Evolutionary conservation across 2,888 invertebrate genomes (phyloP), one percentile per base, ranked within the genome.

Genomic region (Drepana falcataria): DNA sequence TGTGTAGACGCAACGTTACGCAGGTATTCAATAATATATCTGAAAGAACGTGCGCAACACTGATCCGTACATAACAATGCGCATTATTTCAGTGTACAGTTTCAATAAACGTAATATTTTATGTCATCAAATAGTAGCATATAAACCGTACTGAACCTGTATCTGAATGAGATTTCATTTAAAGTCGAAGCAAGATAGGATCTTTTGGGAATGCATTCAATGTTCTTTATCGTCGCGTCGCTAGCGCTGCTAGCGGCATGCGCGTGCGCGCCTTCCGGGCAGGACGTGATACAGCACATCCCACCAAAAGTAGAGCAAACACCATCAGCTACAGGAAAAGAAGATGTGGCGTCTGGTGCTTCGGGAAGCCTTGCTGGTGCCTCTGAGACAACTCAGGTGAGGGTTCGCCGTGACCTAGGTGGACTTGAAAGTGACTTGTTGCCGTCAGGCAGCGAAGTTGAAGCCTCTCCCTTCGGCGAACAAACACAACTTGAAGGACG

Each of bases 301-400:
- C 87, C 86, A 40, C 73, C 67, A 85, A 90, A 84, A 69, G 75
- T 60, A 66, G 85, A 75, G 66, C 77, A 65, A 87, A 91, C 77
- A 90, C 91, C 80, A 73, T 89, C 82, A 88, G 85, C 69, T 90
- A 90, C 75, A 77, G 85, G 73, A 81, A 82, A 71, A 79, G 79
- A 75, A 74, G 83, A 58, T 85, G 82, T 68, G 83, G 81, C 40
- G 48, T 89, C 84, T 87, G 88, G 85, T 88, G 89, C 78, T 89
- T 83, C 64, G 89, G 90, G 0, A 77, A 77, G 68, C 77, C 82
- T 41, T 82, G 79, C 66, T 83, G 85, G 77, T 82, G 83, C 71
- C 67, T 73, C 80, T 87, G 75, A 83, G 2, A 64, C 60, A 0
- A 64, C 57, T 35, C 63, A 68, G 40, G 64, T 58, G 1, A 80